Evolutionary conservation across 2,888 invertebrate species (phyloP).

Genomic region (Apodemia zela): DNA sequence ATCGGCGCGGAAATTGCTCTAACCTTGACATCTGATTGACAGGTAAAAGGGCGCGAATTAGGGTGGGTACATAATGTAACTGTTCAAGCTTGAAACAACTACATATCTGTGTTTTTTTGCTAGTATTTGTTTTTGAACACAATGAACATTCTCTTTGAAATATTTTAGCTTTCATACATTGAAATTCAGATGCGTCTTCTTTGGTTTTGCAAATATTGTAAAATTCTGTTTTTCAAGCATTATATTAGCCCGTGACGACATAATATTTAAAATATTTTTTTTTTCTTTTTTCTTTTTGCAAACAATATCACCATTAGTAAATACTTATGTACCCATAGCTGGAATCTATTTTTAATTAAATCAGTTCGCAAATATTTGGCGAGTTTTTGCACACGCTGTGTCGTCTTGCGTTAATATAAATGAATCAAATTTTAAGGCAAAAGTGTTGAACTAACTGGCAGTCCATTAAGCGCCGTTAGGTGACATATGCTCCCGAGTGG

Average conservation of each 20-base stretch:
- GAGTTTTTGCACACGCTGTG: conserved; percentile 58
- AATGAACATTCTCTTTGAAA: neutral
- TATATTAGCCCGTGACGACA: neutral
- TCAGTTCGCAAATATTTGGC: conserved; percentile 32
- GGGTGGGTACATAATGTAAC: conserved; percentile 27
- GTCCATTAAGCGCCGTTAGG: conserved; percentile 65
- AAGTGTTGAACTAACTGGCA: conserved; percentile 64
- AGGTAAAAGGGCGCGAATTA: conserved; percentile 76
- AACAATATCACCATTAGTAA: neutral
- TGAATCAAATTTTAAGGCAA: conserved; percentile 58
- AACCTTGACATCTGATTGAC: conserved; percentile 68
- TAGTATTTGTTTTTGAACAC: neutral
- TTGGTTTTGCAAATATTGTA: neutral
- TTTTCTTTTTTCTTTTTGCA: too few species aligned
- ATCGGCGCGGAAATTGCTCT: conserved; percentile 43
- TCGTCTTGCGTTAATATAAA: conserved; percentile 40
- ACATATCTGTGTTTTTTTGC: neutral
- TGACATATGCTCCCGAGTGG: conserved; percentile 75
- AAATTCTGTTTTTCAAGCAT: neutral
- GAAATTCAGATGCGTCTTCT: neutral
- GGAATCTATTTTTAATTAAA: conserved; percentile 17
- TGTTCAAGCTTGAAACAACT: conserved; percentile 26
- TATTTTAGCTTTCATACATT: neutral
- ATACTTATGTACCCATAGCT: neutral
- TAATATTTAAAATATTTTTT: too few species aligned